Percentiles rank a stretch among this genome's conserved stretches.
Conservation (phyloP, 2,888 invertebrate species). For the Eutolmus rufibarbis region DNA sequence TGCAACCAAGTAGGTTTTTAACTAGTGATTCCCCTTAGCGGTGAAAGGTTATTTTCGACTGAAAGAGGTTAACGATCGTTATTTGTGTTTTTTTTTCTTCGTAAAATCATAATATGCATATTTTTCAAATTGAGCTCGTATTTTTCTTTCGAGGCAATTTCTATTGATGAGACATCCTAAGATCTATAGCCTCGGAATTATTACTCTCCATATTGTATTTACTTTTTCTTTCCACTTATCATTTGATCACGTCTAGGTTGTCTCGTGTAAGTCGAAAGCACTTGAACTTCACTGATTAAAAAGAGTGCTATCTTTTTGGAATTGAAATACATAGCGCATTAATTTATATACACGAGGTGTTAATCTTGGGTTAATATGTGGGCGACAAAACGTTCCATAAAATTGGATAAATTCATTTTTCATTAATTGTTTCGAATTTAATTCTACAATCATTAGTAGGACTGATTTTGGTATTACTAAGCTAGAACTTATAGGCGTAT, state of each 20-base stretch:
- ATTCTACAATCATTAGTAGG: no score
- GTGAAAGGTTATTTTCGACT: neutral
- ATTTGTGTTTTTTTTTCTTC: neutral
- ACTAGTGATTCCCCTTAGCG: neutral
- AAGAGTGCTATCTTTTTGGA: neutral
- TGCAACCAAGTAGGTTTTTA: neutral
- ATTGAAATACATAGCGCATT: neutral
- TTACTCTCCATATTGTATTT: neutral
- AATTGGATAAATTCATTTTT: no score
- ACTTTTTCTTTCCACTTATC: neutral
- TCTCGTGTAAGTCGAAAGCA: neutral
- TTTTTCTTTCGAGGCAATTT: neutral
- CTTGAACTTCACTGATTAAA: neutral
- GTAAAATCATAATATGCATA: neutral
- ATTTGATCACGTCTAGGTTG: neutral
- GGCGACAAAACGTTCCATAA: no score
- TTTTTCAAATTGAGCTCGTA: neutral
- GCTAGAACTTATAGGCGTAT: no score
- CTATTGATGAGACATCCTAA: neutral
- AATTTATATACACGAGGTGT: neutral
- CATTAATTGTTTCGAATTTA: no score
- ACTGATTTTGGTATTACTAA: no score
- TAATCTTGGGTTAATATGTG: neutral
- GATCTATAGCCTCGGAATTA: neutral
- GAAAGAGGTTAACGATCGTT: neutral